These are phyloP conservation scores for Falco berigora DNA, from an alignment of 2,797 vertebrate genomes.

Conservation along the genomic window DNA sequence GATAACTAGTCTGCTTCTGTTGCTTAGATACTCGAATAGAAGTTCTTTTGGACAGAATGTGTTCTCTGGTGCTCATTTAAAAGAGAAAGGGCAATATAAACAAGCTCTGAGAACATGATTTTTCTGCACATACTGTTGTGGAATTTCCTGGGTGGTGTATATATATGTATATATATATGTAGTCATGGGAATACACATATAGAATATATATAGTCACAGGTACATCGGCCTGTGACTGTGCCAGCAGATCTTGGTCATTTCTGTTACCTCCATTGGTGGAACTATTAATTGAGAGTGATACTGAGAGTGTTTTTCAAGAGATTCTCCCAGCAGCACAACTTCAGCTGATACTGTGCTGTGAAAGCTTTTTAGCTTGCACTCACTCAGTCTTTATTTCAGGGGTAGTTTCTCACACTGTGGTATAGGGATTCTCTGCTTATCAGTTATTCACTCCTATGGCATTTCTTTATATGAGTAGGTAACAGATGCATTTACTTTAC, in stretches of 20 bases:
- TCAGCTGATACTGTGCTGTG: not conserved
- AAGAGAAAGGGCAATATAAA: not conserved
- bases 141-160: not conserved
- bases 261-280: not conserved
- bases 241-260: not conserved
- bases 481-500: not conserved
- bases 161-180: not conserved
- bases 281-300: not conserved
- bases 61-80: not conserved
- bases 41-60: not conserved
- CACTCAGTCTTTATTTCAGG: not conserved
- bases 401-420: not conserved
- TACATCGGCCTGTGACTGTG: not conserved
- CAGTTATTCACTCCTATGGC: not conserved
- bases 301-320: not conserved
- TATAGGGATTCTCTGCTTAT: not conserved
- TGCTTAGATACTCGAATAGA: not conserved
- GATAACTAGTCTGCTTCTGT: not conserved
- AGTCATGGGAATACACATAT: not conserved
- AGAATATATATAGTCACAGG: not conserved
- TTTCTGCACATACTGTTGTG: not conserved
- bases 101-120: not conserved
- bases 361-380: not conserved
- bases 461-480: not conserved
- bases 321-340: not conserved